Evolutionary conservation across 2,888 invertebrate species (phyloP).

Genomic region (Rhagonycha lutea): DNA sequence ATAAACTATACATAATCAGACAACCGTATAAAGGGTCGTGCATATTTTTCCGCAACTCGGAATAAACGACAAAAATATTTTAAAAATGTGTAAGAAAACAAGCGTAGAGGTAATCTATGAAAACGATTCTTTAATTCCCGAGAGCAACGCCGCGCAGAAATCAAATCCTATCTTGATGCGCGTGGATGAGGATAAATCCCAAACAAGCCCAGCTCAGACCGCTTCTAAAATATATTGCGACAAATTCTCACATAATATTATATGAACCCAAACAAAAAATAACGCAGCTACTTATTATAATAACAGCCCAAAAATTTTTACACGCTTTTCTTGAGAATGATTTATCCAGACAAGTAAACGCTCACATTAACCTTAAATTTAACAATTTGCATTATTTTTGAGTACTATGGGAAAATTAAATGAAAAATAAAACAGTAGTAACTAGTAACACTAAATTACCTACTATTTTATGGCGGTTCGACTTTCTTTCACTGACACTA

Average conservation of each 20-base stretch:
- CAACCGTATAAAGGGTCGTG: conserved; percentile 20
- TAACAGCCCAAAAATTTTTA: not conserved
- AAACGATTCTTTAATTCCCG: conserved; percentile 52
- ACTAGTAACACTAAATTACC: not conserved
- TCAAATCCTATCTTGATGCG: conserved; percentile 50
- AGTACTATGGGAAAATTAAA: not conserved
- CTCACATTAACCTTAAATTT: not conserved
- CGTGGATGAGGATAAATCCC: conserved; percentile 44
- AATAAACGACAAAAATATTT: conserved; percentile 43
- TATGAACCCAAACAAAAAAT: conserved; percentile 37
- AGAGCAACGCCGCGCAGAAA: conserved; percentile 32
- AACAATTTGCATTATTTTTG: not conserved
- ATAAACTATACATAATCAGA: conserved; percentile 21
- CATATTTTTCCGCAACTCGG: conserved; percentile 21
- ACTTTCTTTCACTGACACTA: conserved; percentile 5
- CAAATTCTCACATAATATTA: conserved; percentile 55
- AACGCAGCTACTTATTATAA: not conserved
- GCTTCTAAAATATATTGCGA: conserved; percentile 53
- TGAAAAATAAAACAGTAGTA: not conserved
- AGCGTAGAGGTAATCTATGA: conserved; percentile 49
- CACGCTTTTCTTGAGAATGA: not conserved
- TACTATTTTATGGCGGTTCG: not conserved
- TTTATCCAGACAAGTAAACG: not conserved
- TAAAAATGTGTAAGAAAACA: conserved; percentile 46
- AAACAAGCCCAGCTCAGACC: conserved; percentile 39